phyloP scores from a whole-genome alignment of 1,140 invertebrate genomes.

The Bombus confusus region DNA sequence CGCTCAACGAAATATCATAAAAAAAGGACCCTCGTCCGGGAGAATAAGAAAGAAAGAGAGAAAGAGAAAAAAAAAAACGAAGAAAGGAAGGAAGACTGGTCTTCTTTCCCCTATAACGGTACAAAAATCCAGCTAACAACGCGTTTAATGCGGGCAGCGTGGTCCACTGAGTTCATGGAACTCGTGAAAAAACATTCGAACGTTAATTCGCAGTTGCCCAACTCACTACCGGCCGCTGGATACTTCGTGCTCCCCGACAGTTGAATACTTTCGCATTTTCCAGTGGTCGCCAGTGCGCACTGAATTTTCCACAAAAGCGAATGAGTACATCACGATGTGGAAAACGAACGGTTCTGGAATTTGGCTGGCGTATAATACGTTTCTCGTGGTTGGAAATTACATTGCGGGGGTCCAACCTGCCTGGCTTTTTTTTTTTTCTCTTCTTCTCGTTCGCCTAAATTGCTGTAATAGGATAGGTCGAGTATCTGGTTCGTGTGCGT shows the following conservation, averaged over 20 bases:
- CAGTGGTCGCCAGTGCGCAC: neutral
- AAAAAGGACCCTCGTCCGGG: neutral
- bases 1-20: neutral
- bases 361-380: neutral
- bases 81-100: neutral
- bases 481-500: neutral
- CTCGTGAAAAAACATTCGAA: constrained; percentile 11
- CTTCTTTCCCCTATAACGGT: neutral
- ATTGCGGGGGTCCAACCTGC: neutral
- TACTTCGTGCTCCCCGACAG: neutral
- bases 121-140: neutral
- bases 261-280: neutral
- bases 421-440: neutral
- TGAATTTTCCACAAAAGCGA: constrained; percentile 6
- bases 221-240: too few species aligned
- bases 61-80: neutral
- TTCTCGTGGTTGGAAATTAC: constrained; percentile 20
- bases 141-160: neutral
- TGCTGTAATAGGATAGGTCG: constrained; percentile 38
- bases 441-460: constrained; percentile 2
- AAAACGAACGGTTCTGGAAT: constrained; percentile 1
- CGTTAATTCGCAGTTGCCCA: neutral
- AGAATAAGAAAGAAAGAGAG: too few species aligned
- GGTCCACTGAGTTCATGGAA: neutral
- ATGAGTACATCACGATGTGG: neutral